Conservation (phyloP, 2,113 vertebrate genomes). For the Hypocryptadius cinnamomeus region DNA sequence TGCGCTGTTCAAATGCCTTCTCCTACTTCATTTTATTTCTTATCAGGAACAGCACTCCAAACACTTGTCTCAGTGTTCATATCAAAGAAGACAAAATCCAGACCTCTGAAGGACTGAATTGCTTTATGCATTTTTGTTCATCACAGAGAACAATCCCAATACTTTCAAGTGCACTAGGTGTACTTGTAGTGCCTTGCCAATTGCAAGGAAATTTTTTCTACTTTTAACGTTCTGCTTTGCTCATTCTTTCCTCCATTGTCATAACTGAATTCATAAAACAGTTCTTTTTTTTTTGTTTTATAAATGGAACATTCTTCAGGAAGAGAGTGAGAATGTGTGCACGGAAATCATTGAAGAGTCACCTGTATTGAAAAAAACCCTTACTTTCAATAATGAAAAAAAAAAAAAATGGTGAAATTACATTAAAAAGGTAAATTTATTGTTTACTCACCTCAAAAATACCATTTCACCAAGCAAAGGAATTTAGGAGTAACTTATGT, state of each 20-base stretch:
- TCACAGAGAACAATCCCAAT: constrained; percentile 55
- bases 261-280: constrained; percentile 54
- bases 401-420: background rate
- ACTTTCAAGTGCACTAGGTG: constrained; percentile 39
- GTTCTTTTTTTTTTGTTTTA: constrained; percentile 42
- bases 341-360: constrained; percentile 3
- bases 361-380: background rate
- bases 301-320: constrained; percentile 9
- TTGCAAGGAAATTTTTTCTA: constrained; percentile 52
- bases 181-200: constrained; percentile 44
- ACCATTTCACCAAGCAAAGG: background rate
- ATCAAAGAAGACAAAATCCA: constrained; percentile 74
- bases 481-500: background rate
- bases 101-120: constrained; percentile 63
- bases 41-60: constrained; percentile 68
- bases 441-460: background rate
- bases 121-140: constrained; percentile 63
- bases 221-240: constrained; percentile 42
- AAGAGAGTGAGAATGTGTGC: constrained; percentile 2
- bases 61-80: constrained; percentile 70
- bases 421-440: constrained; percentile 8
- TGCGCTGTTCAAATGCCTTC: constrained; percentile 59
- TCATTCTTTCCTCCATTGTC: constrained; percentile 62
- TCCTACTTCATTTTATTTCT: constrained; percentile 64
- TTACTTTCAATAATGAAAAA: constrained; percentile 13